Evolutionary conservation across 2,888 invertebrate species (phyloP).

Genomic region (Hemithea aestivaria): DNA sequence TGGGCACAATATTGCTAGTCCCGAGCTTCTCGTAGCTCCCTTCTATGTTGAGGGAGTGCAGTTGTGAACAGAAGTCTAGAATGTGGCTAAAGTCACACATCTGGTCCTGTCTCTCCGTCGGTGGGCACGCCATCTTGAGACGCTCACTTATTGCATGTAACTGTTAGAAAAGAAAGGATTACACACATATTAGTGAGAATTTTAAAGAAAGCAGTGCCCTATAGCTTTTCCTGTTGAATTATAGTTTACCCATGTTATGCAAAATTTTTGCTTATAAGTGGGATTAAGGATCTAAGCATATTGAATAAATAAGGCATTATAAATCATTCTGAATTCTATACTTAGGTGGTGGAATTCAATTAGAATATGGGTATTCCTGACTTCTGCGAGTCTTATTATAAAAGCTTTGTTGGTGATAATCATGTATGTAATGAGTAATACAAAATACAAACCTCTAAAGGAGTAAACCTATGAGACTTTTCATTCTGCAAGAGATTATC

Average conservation of each 20-base stretch:
- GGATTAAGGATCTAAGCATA: no score
- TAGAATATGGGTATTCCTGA: no score
- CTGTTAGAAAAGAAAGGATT: slow-evolving; percentile 69
- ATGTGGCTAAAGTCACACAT: slow-evolving; percentile 94
- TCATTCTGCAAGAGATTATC: slow-evolving; percentile 82
- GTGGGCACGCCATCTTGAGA: slow-evolving; percentile 91
- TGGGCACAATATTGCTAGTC: slow-evolving; percentile 91
- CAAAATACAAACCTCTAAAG: slow-evolving; percentile 82
- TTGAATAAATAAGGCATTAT: no score
- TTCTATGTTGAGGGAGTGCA: slow-evolving; percentile 83
- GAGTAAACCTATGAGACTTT: slow-evolving; percentile 84
- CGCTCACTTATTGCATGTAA: slow-evolving; percentile 94
- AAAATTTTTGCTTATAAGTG: no score
- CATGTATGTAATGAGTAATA: background rate
- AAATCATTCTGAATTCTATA: no score
- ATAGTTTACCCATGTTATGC: no score
- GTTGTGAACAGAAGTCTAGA: slow-evolving; percentile 90
- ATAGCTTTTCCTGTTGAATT: no score
- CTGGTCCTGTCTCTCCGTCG: slow-evolving; percentile 86
- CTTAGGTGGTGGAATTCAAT: no score
- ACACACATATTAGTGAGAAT: no score
- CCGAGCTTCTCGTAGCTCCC: slow-evolving; percentile 85
- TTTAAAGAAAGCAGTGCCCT: no score
- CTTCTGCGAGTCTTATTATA: no score
- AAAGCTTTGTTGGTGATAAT: no score